A percentile compares a stretch with the other conserved stretches of the same genome.
Conservation (phyloP, 2,113 vertebrate genomes). For the Strix uralensis region DNA sequence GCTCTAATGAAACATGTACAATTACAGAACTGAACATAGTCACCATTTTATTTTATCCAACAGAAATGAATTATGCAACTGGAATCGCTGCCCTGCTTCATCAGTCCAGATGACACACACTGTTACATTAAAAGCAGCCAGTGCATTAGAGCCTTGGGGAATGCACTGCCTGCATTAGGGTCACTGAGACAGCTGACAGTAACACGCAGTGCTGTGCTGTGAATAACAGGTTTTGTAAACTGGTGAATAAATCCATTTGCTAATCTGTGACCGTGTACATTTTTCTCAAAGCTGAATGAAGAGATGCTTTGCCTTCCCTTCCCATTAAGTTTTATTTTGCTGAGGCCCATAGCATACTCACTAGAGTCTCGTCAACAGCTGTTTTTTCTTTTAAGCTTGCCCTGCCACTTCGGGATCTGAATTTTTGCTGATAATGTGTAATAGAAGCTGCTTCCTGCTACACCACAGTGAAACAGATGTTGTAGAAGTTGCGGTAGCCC, state of each 20-base stretch:
- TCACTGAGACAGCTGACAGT: not conserved
- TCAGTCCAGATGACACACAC: not conserved
- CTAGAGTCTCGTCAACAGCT: constrained; percentile 8
- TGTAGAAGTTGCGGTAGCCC: not conserved
- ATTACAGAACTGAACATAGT: not conserved
- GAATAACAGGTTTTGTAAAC: not conserved
- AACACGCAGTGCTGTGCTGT: not conserved
- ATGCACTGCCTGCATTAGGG: not conserved
- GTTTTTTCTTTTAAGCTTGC: constrained; percentile 44
- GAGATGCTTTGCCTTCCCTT: constrained; percentile 23
- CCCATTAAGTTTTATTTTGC: not conserved
- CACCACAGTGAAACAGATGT: constrained; percentile 24
- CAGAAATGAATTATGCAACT: not conserved
- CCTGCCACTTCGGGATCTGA: constrained; percentile 30
- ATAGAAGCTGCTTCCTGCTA: constrained; percentile 56
- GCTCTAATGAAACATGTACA: not conserved
- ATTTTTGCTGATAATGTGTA: constrained; percentile 62
- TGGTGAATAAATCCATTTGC: not conserved
- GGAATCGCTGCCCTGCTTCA: not conserved
- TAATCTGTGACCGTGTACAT: not conserved
- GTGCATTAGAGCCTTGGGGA: not conserved
- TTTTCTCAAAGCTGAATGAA: constrained; percentile 1
- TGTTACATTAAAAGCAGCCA: not conserved
- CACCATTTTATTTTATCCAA: not conserved
- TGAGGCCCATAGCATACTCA: not conserved